phyloP scores from a whole-genome alignment of 2,113 vertebrate species.

The Notothenia coriiceps region DNA sequence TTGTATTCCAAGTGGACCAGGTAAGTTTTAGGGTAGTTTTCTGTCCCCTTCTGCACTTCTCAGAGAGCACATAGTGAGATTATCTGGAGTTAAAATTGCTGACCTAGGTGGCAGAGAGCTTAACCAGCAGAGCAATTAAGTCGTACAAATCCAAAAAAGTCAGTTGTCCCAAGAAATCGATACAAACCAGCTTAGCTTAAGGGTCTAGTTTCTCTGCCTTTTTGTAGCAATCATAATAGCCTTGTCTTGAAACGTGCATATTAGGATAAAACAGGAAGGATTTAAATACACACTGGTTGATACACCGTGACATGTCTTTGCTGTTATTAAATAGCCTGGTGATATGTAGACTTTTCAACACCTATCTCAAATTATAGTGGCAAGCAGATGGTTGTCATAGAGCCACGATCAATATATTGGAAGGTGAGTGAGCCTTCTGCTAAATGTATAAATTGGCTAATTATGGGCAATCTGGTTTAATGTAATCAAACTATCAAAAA shows the following conservation, averaged over 20 bases:
- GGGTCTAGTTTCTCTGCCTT: not conserved
- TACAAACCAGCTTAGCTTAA: slow-evolving; percentile 34
- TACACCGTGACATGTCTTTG: not conserved
- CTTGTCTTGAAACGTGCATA: not conserved
- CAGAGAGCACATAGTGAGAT: slow-evolving; percentile 39
- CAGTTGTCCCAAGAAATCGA: slow-evolving; percentile 39
- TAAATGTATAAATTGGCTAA: not conserved
- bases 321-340: not conserved
- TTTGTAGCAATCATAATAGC: slow-evolving; percentile 17
- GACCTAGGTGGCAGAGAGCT: slow-evolving; percentile 50
- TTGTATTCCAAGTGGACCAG: not conserved
- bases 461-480: not conserved
- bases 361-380: slow-evolving; percentile 8
- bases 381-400: not conserved
- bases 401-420: not conserved
- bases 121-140: slow-evolving; percentile 69
- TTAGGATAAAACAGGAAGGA: not conserved
- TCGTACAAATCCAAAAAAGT: slow-evolving; percentile 50
- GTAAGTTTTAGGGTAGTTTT: slow-evolving; percentile 17
- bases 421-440: not conserved
- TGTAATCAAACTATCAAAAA: not conserved
- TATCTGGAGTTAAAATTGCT: slow-evolving; percentile 57
- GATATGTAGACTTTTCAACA: not conserved
- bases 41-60: slow-evolving; percentile 2
- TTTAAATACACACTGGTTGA: not conserved